phyloP scores from a whole-genome alignment of 2,113 vertebrate species.

The Paramormyrops kingsleyae region DNA sequence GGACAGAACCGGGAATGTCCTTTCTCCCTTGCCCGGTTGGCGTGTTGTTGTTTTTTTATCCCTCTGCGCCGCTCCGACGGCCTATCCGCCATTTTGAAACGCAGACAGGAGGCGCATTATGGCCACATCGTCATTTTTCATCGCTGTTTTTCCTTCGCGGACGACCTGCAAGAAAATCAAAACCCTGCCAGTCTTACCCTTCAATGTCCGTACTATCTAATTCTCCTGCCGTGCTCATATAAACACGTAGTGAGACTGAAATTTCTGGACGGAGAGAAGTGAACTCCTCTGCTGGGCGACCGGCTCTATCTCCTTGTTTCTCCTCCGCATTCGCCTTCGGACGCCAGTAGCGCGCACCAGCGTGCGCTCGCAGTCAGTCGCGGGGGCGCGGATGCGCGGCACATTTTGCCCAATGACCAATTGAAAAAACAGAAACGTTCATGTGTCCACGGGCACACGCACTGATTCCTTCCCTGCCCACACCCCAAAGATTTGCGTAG shows the following conservation, averaged over 20 bases:
- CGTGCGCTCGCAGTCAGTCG: constrained; percentile 20
- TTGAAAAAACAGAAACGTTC: neutral
- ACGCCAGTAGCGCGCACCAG: constrained; percentile 51
- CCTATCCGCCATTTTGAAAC: constrained; percentile 70
- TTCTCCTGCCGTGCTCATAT: constrained; percentile 12
- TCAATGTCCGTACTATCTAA: constrained; percentile 20
- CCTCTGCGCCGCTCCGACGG: constrained; percentile 38
- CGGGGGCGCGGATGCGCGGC: constrained; percentile 33
- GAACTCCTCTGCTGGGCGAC: constrained; percentile 48
- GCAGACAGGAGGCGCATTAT: constrained; percentile 48
- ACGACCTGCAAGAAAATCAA: neutral
- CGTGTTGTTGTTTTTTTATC: neutral
- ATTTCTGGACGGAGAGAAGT: constrained; percentile 26
- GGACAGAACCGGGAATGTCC: neutral
- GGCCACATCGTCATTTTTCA: constrained; percentile 52
- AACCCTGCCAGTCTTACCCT: constrained; percentile 41
- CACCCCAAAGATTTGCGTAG: neutral
- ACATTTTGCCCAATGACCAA: neutral
- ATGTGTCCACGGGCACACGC: constrained; percentile 4
- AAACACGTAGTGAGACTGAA: neutral
- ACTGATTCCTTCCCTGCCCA: neutral
- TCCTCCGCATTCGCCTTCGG: constrained; percentile 49
- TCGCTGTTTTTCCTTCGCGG: constrained; percentile 24
- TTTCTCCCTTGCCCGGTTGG: neutral
- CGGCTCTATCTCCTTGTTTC: constrained; percentile 47